Evolutionary conservation across 2,113 vertebrate genomes (phyloP).

Genomic region (Procavia capensis): DNA sequence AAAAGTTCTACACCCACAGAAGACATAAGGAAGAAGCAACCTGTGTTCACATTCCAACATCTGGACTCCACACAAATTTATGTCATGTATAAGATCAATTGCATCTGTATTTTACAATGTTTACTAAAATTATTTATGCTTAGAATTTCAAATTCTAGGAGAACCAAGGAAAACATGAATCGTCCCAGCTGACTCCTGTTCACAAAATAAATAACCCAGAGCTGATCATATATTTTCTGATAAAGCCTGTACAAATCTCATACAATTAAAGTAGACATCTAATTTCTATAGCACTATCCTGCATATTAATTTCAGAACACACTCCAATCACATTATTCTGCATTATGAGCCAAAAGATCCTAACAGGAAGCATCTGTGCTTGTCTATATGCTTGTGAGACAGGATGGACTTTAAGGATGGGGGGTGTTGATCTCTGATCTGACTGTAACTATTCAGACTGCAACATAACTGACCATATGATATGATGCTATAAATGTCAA

Average conservation of each 20-base stretch:
- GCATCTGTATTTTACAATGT: slow-evolving; percentile 57
- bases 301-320: slow-evolving; percentile 48
- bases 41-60: slow-evolving; percentile 58
- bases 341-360: slow-evolving; percentile 31
- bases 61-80: slow-evolving; percentile 38
- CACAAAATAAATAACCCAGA: slow-evolving; percentile 76
- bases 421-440: slow-evolving; percentile 19
- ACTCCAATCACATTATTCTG: slow-evolving; percentile 61
- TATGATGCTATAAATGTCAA: neutral
- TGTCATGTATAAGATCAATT: slow-evolving; percentile 14
- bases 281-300: slow-evolving; percentile 42
- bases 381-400: neutral
- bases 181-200: slow-evolving; percentile 68
- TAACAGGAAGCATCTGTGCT: slow-evolving; percentile 23
- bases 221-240: slow-evolving; percentile 63
- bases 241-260: neutral
- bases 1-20: slow-evolving; percentile 28
- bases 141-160: slow-evolving; percentile 71
- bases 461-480: slow-evolving; percentile 68
- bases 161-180: slow-evolving; percentile 49
- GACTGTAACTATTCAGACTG: slow-evolving; percentile 69
- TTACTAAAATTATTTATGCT: slow-evolving; percentile 77
- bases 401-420: slow-evolving; percentile 24
- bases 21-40: slow-evolving; percentile 66
- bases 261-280: slow-evolving; percentile 47